Base-by-base conservation (phyloP, 2,113 vertebrate genomes). In the Ploceus nigricollis region DNA sequence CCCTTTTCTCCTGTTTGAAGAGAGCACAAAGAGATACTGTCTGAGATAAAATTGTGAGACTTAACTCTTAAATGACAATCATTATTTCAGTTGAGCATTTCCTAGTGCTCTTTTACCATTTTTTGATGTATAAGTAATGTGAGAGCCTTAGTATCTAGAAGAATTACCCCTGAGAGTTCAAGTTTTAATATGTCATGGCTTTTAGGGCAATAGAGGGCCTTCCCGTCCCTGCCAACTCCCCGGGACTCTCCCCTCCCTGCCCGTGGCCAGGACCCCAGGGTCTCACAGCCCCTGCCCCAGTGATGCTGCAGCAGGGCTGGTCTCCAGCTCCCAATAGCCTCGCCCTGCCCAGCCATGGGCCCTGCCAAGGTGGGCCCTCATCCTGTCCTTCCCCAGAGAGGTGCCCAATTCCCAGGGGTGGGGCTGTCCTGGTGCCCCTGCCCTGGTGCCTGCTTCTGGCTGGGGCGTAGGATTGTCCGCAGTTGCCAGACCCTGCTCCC, bases 391-490 rank as follows among this genome's bases (percentile, higher is more conserved):
- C 33, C 60, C 30, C n/a, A 61, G n/a, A 12, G n/a, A 47, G 66
- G 6, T 71, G 60, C n/a, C 42, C 0, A 0, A 1, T 75, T 23
- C 23, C 35, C 21, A 6, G 25, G n/a, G 24, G 11, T 40, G 75
- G 10, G 35, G 24, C 28, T 82, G 68, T 14, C 45, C 42, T 3
- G 2, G 27, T 75, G 50, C 33, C n/a, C 25, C 27, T 4, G 3
- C 50, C n/a, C 3, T 1, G 7, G 50, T 79, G 17, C 30, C 25
- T 51, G 1, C 47, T 50, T 42, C 81, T 66, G 64, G 14, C 28
- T 71, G 25, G 23, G 13, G 5, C 0, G 0, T 68, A 28, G 35
- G 28, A 31, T 6, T 7, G 19, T 53, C 45, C 50, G 14, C 12
- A 10, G 22, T 68, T 87, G 56, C 40, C 72, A 47, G 42, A 44